Conservation (phyloP, 2,888 invertebrate species). For the Drosophila paramelanica region DNA sequence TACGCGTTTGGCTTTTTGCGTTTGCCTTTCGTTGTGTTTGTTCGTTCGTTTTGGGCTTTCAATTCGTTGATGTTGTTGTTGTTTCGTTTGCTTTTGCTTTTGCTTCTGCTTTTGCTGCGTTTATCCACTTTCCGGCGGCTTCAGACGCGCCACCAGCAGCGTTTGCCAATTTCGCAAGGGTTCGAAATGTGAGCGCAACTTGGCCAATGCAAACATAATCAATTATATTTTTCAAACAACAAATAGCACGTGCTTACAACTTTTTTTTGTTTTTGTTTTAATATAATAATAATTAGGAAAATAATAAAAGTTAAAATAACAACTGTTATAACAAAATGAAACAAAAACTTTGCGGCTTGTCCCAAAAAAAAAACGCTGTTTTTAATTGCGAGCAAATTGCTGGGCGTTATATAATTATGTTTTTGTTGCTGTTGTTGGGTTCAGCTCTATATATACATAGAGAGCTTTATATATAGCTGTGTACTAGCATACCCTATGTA, state of each 20-base stretch:
- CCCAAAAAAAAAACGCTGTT: constrained; percentile 12
- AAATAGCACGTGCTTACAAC: constrained; percentile 41
- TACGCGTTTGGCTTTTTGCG: constrained; percentile 15
- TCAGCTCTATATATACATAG: constrained; percentile 17
- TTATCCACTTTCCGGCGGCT: constrained; percentile 67
- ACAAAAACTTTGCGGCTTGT: constrained; percentile 3
- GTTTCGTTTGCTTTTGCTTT: constrained; percentile 22
- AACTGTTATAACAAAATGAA: constrained; percentile 11
- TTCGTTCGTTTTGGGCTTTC: constrained; percentile 53
- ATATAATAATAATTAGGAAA: constrained; percentile 8
- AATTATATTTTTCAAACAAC: constrained; percentile 32
- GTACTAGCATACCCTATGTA: constrained; percentile 3
- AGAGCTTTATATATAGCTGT: constrained; percentile 9
- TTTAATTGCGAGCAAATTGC: constrained; percentile 42
- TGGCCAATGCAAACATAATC: constrained; percentile 68
- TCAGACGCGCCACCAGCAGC: constrained; percentile 67
- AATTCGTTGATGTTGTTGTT: constrained; percentile 32
- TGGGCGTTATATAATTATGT: constrained; percentile 64
- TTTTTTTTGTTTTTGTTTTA: background rate
- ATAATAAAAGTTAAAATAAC: constrained; percentile 13
- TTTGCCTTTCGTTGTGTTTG: constrained; percentile 41
- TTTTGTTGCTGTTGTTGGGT: constrained; percentile 11
- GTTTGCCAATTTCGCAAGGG: constrained; percentile 72
- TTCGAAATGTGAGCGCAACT: constrained; percentile 61
- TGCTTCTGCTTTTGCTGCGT: constrained; percentile 4